Base-by-base conservation (phyloP, 2,797 vertebrate species). In the Buceros bicornis region DNA sequence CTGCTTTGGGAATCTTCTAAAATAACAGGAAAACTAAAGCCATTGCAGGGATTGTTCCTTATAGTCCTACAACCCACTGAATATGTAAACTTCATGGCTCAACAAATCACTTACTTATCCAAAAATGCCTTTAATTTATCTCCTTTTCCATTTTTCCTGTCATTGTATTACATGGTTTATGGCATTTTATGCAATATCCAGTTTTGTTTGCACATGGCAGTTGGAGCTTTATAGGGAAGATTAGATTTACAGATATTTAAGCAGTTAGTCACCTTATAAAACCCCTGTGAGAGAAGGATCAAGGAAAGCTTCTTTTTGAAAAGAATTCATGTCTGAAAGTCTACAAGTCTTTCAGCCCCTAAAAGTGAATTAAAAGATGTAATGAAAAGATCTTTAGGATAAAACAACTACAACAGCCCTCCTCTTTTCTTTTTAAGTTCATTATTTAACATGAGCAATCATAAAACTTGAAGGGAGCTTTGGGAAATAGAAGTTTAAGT, bases 401-500 rank as follows among this genome's bases (percentile, higher is more conserved):
- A 56, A 82, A 91, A 60, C 16, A 87, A 22, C 28, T 35, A 57
- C 3, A 2, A 8, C 28, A 3, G 26, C 22, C 2, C 3, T 33
- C 8, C 1, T 45, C 1, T n/a, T 53, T 67, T 25, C 29, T 47
- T 29, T 31, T 72, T 73, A 74, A 82, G 42, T 22, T 67, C 53
- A 45, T 82, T 81, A 81, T 67, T 83, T 87, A 83, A 78, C 57
- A 25, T 0, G 2, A 88, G 11, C 6, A 60, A 81, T 42, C 8
- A 1, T 71, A 94, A 91, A 92, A 82, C 43, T 28, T 61, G 31
- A 72, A 91, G 12, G 28, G 31, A 82, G 62, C 62, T 77, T 79
- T 79, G 57, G 67, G 77, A 95, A 84, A 93, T 70, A 66, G 17
- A 69, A 93, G 5, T 88, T 88, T 91, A 89, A 95, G 66, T 64